phyloP scores from a whole-genome alignment of 2,113 vertebrate species.

The Pelodiscus sinensis region DNA sequence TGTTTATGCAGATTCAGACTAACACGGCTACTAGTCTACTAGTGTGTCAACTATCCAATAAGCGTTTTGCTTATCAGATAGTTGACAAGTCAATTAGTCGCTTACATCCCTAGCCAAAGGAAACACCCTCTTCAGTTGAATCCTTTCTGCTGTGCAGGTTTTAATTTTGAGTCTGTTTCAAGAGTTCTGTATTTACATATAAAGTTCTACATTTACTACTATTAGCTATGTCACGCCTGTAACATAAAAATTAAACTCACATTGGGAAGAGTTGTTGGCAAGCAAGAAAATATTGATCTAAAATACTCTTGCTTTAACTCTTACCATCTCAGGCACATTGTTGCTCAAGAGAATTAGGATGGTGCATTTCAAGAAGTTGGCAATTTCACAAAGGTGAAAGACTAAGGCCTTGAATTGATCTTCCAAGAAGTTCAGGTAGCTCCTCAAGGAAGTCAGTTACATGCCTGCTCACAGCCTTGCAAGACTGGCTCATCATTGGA shows the following conservation, averaged over 20 bases:
- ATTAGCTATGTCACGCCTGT: background rate
- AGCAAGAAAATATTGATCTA: background rate
- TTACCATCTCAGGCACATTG: background rate
- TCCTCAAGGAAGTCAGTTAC: background rate
- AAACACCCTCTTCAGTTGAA: background rate
- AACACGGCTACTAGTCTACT: too few species aligned
- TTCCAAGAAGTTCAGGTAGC: constrained; percentile 10
- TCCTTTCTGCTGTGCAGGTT: background rate
- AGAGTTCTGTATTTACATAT: background rate
- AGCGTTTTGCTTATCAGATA: too few species aligned
- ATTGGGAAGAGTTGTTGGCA: background rate
- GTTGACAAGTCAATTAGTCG: too few species aligned
- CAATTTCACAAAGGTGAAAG: constrained; percentile 31
- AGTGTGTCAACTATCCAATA: too few species aligned
- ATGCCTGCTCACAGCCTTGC: background rate
- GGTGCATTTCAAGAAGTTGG: constrained; percentile 14
- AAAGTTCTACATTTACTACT: background rate
- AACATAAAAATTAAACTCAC: background rate
- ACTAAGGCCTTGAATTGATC: background rate
- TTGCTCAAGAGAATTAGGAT: background rate
- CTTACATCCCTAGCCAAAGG: background rate
- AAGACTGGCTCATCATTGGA: background rate
- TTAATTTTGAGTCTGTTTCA: background rate
- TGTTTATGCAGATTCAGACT: too few species aligned
- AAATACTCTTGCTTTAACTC: background rate